Conservation (phyloP, 2,113 vertebrate species). For the Chloroceryle aenea region DNA sequence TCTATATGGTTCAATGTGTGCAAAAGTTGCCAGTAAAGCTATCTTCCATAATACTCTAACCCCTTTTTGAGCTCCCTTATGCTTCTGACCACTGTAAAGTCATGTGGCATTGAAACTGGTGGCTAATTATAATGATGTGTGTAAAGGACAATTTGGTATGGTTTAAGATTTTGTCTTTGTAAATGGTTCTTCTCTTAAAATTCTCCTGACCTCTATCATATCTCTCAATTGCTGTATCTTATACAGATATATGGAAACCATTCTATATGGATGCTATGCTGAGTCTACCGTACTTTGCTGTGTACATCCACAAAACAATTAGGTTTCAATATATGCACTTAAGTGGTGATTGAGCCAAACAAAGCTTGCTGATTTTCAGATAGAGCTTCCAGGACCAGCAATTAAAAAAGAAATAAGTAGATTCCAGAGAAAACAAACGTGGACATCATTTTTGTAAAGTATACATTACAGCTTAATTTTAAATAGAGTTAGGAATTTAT, state of each 20-base stretch:
- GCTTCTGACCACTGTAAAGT: not conserved
- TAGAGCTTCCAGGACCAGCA: not conserved
- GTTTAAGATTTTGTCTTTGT: not conserved
- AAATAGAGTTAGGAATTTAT: not conserved
- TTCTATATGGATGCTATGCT: not conserved
- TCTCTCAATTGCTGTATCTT: not conserved
- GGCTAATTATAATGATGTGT: not conserved
- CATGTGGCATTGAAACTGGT: not conserved
- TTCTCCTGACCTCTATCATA: not conserved
- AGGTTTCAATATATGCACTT: not conserved
- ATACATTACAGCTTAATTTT: not conserved
- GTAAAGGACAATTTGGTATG: not conserved
- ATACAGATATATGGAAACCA: not conserved
- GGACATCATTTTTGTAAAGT: not conserved
- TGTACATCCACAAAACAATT: not conserved
- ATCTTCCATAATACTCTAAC: not conserved
- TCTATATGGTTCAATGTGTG: not conserved
- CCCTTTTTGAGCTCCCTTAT: not conserved
- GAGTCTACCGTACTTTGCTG: not conserved
- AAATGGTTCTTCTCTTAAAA: not conserved
- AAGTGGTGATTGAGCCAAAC: not conserved
- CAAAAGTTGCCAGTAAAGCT: not conserved
- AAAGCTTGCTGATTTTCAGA: not conserved
- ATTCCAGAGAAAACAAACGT: not conserved
- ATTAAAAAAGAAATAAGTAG: not conserved